phyloP scores from a whole-genome alignment of 1,140 invertebrate genomes.

The Mya arenaria region DNA sequence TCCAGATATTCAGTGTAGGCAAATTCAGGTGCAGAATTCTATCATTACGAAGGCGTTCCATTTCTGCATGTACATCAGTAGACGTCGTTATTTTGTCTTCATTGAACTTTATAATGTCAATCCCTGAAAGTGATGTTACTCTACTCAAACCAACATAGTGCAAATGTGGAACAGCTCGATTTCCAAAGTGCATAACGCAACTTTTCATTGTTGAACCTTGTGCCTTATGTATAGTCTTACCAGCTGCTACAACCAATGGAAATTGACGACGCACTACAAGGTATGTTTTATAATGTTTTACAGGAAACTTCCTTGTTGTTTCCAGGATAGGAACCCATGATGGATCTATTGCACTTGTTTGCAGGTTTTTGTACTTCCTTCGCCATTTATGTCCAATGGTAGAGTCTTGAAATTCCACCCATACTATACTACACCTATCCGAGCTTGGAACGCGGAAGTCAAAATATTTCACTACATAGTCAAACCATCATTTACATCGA shows the following conservation, averaged over 20 bases:
- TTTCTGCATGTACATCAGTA: constrained; percentile 34
- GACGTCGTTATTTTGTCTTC: constrained; percentile 19
- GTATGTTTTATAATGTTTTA: constrained; percentile 44
- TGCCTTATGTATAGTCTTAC: constrained; percentile 46
- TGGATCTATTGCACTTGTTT: neutral
- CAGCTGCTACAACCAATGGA: constrained; percentile 29
- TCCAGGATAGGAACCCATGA: constrained; percentile 28
- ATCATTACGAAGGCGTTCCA: constrained; percentile 17
- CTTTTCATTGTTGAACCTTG: constrained; percentile 40
- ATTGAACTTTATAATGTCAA: constrained; percentile 13
- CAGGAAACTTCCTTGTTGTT: neutral
- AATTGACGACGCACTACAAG: constrained; percentile 20
- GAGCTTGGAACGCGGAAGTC: constrained; percentile 45
- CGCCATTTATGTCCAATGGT: constrained; percentile 23
- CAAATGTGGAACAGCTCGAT: constrained; percentile 8
- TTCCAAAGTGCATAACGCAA: constrained; percentile 35
- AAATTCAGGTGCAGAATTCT: neutral
- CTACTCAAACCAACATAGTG: constrained; percentile 50
- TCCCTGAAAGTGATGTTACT: constrained; percentile 15
- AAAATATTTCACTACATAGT: constrained; percentile 53
- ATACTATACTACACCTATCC: constrained; percentile 53
- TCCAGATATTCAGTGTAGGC: neutral
- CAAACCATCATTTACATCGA: constrained; percentile 30
- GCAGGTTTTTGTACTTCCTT: constrained; percentile 27
- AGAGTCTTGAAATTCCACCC: constrained; percentile 43